phyloP scores from a whole-genome alignment of 2,797 vertebrate species.

The Chelonia mydas region DNA sequence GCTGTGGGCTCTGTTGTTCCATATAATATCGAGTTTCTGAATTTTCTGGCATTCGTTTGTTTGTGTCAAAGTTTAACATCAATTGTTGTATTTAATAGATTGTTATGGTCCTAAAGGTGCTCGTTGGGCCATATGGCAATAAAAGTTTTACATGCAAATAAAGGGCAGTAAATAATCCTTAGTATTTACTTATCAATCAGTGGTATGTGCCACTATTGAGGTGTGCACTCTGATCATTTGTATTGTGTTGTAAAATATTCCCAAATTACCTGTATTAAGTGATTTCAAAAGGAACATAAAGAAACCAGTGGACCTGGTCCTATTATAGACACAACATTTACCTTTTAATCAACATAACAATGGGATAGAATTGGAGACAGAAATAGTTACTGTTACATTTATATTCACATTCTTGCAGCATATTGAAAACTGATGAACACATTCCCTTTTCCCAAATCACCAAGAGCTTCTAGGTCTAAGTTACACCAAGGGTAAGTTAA shows the following conservation, averaged over 20 bases:
- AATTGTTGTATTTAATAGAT: background rate
- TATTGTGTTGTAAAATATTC: background rate
- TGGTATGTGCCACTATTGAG: background rate
- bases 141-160: background rate
- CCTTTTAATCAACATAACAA: background rate
- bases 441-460: background rate
- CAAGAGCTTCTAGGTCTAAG: background rate
- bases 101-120: background rate
- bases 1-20: background rate
- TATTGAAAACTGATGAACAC: background rate
- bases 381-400: accelerated
- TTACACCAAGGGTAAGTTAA: background rate
- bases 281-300: background rate
- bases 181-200: background rate
- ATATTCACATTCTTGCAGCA: background rate
- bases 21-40: background rate
- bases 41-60: background rate
- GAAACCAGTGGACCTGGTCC: background rate
- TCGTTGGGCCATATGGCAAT: background rate
- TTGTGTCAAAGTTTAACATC: background rate
- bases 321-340: background rate
- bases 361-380: background rate
- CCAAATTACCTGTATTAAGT: background rate
- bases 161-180: background rate
- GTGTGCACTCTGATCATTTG: background rate